Evolutionary conservation across 2,888 invertebrate genomes (phyloP).

Genomic region (Heliconius ismenius): DNA sequence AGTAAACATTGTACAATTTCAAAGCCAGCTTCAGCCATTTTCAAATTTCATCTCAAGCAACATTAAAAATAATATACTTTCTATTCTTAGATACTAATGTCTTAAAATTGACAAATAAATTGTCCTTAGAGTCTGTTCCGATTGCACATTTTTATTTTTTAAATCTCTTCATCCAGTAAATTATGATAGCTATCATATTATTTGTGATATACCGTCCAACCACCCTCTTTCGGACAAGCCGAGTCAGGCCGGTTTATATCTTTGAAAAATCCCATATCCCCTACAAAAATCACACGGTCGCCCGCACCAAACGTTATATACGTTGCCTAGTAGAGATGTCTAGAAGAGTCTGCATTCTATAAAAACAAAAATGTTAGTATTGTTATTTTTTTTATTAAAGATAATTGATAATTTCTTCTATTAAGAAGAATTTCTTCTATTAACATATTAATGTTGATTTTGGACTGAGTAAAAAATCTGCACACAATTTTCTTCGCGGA

Average conservation of each 20-base stretch:
- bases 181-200: conserved; percentile 8
- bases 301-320: conserved; percentile 66
- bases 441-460: too few species aligned
- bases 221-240: conserved; percentile 64
- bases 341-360: neutral
- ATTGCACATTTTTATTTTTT: neutral
- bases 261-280: conserved; percentile 76
- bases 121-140: neutral
- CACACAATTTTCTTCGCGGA: too few species aligned
- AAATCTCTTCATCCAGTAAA: neutral
- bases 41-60: neutral
- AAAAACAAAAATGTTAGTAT: neutral
- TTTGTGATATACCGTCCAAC: conserved; percentile 33
- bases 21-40: too few species aligned
- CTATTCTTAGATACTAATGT: neutral
- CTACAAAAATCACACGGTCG: conserved; percentile 75
- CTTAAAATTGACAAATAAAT: neutral
- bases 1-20: too few species aligned
- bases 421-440: too few species aligned
- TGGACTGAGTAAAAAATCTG: too few species aligned
- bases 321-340: conserved; percentile 11
- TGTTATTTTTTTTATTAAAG: neutral
- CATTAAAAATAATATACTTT: too few species aligned
- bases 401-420: neutral
- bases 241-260: conserved; percentile 64